A percentile compares a stretch with the other conserved stretches of the same genome.
These are phyloP conservation scores for Papilio polyxenes DNA, from an alignment of 1,140 invertebrate species.

Conservation along the genomic window DNA sequence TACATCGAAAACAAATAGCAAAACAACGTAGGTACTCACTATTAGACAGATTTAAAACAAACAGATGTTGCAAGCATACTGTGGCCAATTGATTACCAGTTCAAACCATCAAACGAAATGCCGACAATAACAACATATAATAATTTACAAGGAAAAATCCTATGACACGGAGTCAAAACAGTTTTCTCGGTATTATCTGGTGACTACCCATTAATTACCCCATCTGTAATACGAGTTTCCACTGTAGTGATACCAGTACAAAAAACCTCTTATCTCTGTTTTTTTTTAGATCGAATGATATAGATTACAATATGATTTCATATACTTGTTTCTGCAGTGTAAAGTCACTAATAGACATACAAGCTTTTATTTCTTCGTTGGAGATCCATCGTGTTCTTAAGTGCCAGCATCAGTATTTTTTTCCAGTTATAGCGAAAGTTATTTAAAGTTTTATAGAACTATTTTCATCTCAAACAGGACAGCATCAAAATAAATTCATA, in stretches of 20 bases:
- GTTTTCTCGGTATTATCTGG: neutral
- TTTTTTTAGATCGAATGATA: neutral
- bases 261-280: neutral
- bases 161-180: neutral
- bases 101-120: neutral
- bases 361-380: no score
- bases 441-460: no score
- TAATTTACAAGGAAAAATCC: neutral
- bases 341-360: no score
- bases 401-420: no score
- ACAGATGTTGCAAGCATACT: neutral
- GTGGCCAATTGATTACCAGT: neutral
- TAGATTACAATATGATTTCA: neutral
- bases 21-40: neutral
- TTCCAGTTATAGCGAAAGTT: no score
- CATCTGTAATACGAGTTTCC: neutral
- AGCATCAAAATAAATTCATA: neutral
- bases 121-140: neutral
- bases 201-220: neutral
- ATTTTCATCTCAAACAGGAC: neutral
- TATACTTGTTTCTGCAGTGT: no score
- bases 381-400: no score
- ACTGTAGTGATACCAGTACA: neutral
- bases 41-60: neutral
- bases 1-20: no score